Conservation (phyloP, 2,797 vertebrate species). For the Geotrypetes seraphini region DNA sequence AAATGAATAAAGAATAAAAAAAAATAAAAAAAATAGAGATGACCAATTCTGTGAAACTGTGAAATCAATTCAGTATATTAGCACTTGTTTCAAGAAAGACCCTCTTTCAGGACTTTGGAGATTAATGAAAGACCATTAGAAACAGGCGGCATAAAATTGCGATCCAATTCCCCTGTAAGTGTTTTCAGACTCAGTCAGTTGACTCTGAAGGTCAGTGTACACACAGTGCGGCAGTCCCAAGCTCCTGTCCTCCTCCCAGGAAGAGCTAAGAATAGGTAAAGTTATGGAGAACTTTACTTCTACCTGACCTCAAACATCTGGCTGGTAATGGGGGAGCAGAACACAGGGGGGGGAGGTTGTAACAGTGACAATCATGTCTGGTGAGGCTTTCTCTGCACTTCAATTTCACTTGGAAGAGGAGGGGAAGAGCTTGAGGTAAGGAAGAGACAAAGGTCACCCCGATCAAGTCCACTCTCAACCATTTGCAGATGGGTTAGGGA, state of each 20-base stretch:
- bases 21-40: too few relatives aligned
- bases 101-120: constrained; percentile 42
- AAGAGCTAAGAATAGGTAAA: constrained; percentile 21
- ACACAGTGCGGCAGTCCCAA: constrained; percentile 19
- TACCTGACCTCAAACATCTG: constrained; percentile 47
- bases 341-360: constrained; percentile 17
- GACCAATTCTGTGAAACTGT: too few relatives aligned
- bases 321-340: constrained; percentile 17
- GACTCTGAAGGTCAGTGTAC: constrained; percentile 48
- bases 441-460: constrained; percentile 46
- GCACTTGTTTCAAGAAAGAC: too few relatives aligned
- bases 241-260: too few relatives aligned
- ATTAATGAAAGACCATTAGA: constrained; percentile 44
- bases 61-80: too few relatives aligned
- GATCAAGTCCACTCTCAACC: constrained; percentile 43
- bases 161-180: constrained; percentile 52
- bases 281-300: too few relatives aligned
- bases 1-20: too few relatives aligned
- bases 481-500: constrained; percentile 51
- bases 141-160: constrained; percentile 45
- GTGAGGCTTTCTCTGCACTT: constrained; percentile 36
- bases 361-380: constrained; percentile 33
- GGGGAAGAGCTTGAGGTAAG: constrained; percentile 28
- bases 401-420: constrained; percentile 40
- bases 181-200: constrained; percentile 47